Conservation (phyloP, 2,888 invertebrate genomes). For the Odontocolon sp. region DNA sequence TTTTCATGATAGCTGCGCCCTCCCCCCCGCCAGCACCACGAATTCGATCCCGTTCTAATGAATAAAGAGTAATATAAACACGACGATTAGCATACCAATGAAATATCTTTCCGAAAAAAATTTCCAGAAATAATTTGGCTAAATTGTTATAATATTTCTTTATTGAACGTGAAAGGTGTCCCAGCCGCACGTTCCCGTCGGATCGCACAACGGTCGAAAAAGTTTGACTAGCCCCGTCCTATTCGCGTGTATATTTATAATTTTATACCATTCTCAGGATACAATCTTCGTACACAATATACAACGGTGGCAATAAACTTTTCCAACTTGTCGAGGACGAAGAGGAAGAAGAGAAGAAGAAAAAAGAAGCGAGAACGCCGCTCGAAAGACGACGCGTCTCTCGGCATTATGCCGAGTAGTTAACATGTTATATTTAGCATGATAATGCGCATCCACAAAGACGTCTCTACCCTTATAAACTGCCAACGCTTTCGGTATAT, state of each 20-base stretch:
- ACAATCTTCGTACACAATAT: constrained; percentile 41
- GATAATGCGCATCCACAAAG: constrained; percentile 80
- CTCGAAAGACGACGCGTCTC: constrained; percentile 52
- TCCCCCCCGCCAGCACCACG: too few relatives aligned
- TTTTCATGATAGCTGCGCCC: not conserved
- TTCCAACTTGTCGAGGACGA: constrained; percentile 34
- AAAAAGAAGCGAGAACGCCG: constrained; percentile 27
- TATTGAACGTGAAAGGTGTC: too few relatives aligned
- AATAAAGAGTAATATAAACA: too few relatives aligned
- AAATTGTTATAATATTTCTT: too few relatives aligned
- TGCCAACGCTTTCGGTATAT: constrained; percentile 76
- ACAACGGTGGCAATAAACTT: constrained; percentile 50
- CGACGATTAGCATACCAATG: too few relatives aligned
- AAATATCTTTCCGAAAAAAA: too few relatives aligned
- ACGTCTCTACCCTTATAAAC: constrained; percentile 79
- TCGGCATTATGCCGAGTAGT: constrained; percentile 86
- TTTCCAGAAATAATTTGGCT: too few relatives aligned
- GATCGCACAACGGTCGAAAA: too few relatives aligned
- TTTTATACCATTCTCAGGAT: constrained; percentile 49
- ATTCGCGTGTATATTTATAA: constrained; percentile 24
- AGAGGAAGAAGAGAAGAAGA: constrained; percentile 44
- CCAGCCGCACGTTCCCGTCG: too few relatives aligned
- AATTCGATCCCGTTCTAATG: not conserved
- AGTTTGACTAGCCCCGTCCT: too few relatives aligned
- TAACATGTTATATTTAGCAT: constrained; percentile 82